Evolutionary conservation across 2,888 invertebrate genomes (phyloP), one percentile per base, ranked within the genome.

Genomic region (Polydrusus cervinus): DNA sequence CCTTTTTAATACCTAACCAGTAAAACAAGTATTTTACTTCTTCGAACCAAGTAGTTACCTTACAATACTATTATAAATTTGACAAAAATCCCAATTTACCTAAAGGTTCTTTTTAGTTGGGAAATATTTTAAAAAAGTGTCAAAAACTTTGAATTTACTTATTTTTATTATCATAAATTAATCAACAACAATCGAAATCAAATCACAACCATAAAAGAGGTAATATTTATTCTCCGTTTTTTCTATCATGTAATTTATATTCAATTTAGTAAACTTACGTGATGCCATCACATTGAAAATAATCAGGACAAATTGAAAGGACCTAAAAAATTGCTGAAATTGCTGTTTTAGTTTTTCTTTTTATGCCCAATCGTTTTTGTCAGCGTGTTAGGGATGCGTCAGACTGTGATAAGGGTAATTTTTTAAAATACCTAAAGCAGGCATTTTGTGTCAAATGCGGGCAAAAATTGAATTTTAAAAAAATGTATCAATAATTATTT

Each of bases 281-380:
- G 51, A 51, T 13, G 20, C 8, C 7, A 13, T 51, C 20, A 51
- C 51, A 0, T 51, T 20, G 9, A 51, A 51, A 20, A 20, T 20
- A 51, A 51, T 51, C 20, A 10, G 20, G n/a, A 20, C 20, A 51
- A 10, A 51, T 51, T 51, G 51, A 51, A 20, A 51, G 51, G 51
- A 20, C 51, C 9, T 11, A 51, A 51, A 51, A 51, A 51, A 51
- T 11, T 51, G 20, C 51, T 51, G 51, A 51, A 51, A 51, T 20
- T 51, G 51, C 51, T 51, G 16, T 20, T 20, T 51, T 51, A 51
- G 20, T 51, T 51, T 51, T 51, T 20, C 47, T 16, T 51, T 51
- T 51, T 51, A 20, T 20, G 8, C 20, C 20, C 1, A 51, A 20
- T 8, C 20, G 20, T 51, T 34, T 47, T 51, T 51, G 51, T 51